These are phyloP conservation scores for Indri indri DNA, from an alignment of 2,113 vertebrate species.

Conservation along the genomic window DNA sequence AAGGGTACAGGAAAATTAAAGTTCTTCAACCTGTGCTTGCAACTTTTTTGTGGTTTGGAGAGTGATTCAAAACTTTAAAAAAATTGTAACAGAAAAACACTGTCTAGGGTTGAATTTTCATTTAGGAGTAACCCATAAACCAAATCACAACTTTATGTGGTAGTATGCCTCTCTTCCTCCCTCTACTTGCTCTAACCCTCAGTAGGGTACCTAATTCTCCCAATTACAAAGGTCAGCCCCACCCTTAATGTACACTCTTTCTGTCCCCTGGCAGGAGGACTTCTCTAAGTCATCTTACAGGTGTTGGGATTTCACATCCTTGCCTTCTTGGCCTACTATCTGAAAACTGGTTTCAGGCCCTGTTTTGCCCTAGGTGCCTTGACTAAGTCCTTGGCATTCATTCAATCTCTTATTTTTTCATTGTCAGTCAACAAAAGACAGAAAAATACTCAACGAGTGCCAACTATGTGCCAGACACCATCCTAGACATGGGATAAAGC, in stretches of 20 bases:
- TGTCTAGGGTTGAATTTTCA: background rate
- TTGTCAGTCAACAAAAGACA: background rate
- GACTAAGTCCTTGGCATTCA: background rate
- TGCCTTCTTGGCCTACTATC: background rate
- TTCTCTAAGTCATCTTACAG: background rate
- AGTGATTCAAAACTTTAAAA: background rate
- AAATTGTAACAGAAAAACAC: background rate
- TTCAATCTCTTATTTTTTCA: background rate
- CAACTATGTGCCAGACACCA: background rate
- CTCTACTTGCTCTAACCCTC: background rate
- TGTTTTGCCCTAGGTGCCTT: background rate
- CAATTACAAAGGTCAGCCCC: background rate
- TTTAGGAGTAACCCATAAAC: background rate
- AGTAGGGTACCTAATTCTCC: background rate
- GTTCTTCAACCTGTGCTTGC: background rate
- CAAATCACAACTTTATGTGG: background rate
- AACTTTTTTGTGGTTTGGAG: background rate
- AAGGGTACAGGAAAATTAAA: background rate
- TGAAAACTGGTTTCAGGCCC: background rate
- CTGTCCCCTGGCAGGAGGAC: background rate
- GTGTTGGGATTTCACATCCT: background rate
- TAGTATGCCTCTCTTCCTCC: background rate
- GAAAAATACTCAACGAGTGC: background rate
- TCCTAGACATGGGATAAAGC: constrained; percentile 33
- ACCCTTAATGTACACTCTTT: background rate